Conservation (phyloP, 1,140 invertebrate species). For the Drosophila mayri region DNA sequence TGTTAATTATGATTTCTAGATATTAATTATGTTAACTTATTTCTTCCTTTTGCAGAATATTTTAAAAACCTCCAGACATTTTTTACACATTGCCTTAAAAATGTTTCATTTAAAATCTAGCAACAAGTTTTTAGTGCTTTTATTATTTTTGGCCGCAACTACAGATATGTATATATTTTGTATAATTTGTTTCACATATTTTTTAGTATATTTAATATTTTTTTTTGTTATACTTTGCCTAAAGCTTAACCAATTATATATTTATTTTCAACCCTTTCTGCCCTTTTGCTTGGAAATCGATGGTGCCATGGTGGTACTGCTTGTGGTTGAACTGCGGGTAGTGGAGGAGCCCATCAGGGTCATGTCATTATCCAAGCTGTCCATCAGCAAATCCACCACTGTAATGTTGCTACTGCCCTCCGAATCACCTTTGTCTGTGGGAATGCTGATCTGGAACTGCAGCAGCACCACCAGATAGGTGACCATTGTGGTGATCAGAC, state of each 20-base stretch:
- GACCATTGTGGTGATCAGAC: constrained; percentile 89
- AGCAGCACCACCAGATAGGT: constrained; percentile 89
- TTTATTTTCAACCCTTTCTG: constrained; percentile 45
- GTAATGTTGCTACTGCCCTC: constrained; percentile 56
- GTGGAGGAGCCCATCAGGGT: constrained; percentile 46
- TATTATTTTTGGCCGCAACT: constrained; percentile 31
- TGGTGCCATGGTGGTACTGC: constrained; percentile 25
- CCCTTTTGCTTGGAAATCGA: constrained; percentile 43
- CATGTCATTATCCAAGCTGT: constrained; percentile 67
- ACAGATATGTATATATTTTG: constrained; percentile 8
- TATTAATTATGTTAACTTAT: not conserved
- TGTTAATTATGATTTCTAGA: too few species aligned
- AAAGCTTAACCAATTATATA: not conserved
- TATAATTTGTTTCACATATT: constrained; percentile 5
- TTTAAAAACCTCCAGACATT: not conserved
- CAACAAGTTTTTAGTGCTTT: constrained; percentile 20
- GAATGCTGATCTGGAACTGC: constrained; percentile 90
- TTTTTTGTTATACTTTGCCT: constrained; percentile 8
- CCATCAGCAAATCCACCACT: constrained; percentile 63
- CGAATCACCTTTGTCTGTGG: constrained; percentile 78
- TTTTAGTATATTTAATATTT: not conserved
- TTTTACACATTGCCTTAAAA: too few species aligned
- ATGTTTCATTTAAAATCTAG: not conserved
- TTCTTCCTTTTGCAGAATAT: not conserved
- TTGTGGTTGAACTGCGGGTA: constrained; percentile 22